Evolutionary conservation across 2,888 invertebrate genomes (phyloP).

Genomic region (Anodontia alba): DNA sequence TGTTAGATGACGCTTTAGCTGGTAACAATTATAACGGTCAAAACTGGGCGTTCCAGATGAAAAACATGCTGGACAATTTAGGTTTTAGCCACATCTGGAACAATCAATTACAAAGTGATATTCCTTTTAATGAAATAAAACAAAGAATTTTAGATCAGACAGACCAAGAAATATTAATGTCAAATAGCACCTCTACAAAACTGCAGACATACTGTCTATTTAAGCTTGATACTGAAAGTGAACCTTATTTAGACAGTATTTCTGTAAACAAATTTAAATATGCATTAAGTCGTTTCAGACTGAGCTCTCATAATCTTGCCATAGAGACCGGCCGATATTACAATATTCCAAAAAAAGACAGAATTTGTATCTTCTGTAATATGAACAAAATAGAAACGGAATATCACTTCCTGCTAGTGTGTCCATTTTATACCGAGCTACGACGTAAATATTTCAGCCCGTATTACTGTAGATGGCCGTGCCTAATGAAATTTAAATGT

Average conservation of each 20-base stretch:
- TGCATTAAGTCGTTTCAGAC: not conserved
- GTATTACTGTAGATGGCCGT: not conserved
- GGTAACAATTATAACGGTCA: not conserved
- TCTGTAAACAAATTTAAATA: not conserved
- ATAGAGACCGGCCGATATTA: too few relatives aligned
- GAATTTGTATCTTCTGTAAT: too few relatives aligned
- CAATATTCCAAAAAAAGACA: too few relatives aligned
- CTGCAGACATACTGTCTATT: not conserved
- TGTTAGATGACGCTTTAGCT: not conserved
- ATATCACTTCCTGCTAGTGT: not conserved
- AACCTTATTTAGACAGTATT: too few relatives aligned
- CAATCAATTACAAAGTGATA: not conserved
- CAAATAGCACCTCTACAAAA: not conserved
- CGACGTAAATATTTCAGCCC: not conserved
- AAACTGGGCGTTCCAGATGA: not conserved
- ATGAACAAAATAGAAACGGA: not conserved
- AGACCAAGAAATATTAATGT: not conserved
- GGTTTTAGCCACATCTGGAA: constrained; percentile 2
- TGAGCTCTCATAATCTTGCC: too few relatives aligned
- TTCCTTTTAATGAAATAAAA: not conserved
- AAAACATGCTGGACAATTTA: not conserved
- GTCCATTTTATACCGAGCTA: too few relatives aligned
- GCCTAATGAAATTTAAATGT: not conserved
- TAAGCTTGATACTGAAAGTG: too few relatives aligned
- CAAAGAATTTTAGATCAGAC: not conserved